Conservation (phyloP, 1,140 invertebrate species). For the Acromyrmex echinatior region DNA sequence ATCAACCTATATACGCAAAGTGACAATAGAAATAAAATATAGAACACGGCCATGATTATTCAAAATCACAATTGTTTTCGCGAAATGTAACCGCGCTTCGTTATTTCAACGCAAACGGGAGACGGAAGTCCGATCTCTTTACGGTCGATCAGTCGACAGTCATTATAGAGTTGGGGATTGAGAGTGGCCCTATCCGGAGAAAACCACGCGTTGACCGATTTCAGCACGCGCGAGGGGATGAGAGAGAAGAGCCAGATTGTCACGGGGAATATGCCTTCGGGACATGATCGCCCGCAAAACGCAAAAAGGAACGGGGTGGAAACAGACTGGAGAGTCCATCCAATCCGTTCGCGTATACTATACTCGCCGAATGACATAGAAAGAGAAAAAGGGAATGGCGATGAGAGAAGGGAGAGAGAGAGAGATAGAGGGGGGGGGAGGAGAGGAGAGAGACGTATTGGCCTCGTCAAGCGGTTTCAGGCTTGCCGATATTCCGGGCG, state of each 20-base stretch:
- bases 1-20: background rate
- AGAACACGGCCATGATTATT: background rate
- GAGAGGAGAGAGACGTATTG: slow-evolving; percentile 71
- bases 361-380: slow-evolving; percentile 23
- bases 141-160: slow-evolving; percentile 47
- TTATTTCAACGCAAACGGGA: slow-evolving; percentile 35
- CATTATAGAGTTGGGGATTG: slow-evolving; percentile 56
- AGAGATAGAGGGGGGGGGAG: background rate
- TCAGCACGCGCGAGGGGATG: slow-evolving; percentile 39
- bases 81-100: background rate
- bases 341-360: slow-evolving; percentile 60
- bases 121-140: slow-evolving; percentile 62
- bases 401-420: slow-evolving; percentile 40
- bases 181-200: slow-evolving; percentile 72
- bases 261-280: slow-evolving; percentile 63
- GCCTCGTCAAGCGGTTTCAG: slow-evolving; percentile 80
- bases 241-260: slow-evolving; percentile 21
- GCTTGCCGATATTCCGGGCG: slow-evolving; percentile 78
- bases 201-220: slow-evolving; percentile 78
- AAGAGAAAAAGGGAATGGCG: slow-evolving; percentile 59
- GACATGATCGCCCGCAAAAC: slow-evolving; percentile 71
- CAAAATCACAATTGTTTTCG: slow-evolving; percentile 29
- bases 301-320: slow-evolving; percentile 66
- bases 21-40: background rate
- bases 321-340: slow-evolving; percentile 44